These are phyloP conservation scores for Scaptomyza parva DNA, from an alignment of 2,888 invertebrate species.

Conservation along the genomic window DNA sequence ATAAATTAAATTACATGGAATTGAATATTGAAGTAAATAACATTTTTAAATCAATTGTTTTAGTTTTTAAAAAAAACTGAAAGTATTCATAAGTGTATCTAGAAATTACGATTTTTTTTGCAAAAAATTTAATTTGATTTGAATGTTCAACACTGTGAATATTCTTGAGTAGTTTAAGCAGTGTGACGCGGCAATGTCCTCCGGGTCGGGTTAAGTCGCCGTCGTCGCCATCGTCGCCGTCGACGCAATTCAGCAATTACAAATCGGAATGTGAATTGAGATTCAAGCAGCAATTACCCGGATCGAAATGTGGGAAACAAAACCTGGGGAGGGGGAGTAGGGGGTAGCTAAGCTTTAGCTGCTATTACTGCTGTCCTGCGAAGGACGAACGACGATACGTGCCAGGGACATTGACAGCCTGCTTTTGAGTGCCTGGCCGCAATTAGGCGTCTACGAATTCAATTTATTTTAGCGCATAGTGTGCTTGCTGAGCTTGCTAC, in stretches of 20 bases:
- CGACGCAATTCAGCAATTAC: slow-evolving; percentile 49
- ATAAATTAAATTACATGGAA: too few relatives aligned
- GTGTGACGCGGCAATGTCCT: slow-evolving; percentile 5
- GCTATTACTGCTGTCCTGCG: slow-evolving; percentile 21
- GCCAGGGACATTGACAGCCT: slow-evolving; percentile 59
- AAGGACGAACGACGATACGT: slow-evolving; percentile 71
- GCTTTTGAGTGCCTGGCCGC: slow-evolving; percentile 70
- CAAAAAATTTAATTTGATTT: slow-evolving; percentile 54
- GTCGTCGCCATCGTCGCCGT: slow-evolving; percentile 1
- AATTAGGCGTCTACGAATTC: slow-evolving; percentile 76
- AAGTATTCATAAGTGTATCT: too few relatives aligned
- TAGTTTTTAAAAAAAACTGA: too few relatives aligned
- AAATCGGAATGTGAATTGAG: slow-evolving; percentile 70
- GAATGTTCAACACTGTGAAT: slow-evolving; percentile 53
- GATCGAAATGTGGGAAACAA: slow-evolving; percentile 59
- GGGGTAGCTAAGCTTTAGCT: neutral
- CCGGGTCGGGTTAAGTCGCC: slow-evolving; percentile 36
- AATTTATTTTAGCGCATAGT: slow-evolving; percentile 66
- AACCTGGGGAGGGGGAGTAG: slow-evolving; percentile 2
- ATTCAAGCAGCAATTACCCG: slow-evolving; percentile 80
- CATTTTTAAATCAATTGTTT: too few relatives aligned
- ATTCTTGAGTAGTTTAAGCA: slow-evolving; percentile 15
- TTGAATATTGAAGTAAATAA: too few relatives aligned
- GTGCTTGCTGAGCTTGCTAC: slow-evolving; percentile 11
- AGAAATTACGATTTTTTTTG: too few relatives aligned